These are phyloP conservation scores for Helostoma temminkii DNA, from an alignment of 2,797 vertebrate genomes.

Conservation along the genomic window DNA sequence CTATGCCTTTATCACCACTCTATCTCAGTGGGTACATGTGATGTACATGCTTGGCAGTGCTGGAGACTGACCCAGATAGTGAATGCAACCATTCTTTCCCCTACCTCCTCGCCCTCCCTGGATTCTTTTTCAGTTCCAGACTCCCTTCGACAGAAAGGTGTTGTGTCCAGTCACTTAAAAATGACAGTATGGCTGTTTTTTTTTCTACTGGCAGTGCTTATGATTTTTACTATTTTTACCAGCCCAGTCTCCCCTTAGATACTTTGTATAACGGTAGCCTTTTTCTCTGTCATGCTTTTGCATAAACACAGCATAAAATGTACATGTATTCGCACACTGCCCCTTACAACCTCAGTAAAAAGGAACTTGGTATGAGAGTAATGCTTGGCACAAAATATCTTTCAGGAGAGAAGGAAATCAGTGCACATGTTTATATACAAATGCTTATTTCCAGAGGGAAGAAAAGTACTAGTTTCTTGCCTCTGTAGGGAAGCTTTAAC, in stretches of 20 bases:
- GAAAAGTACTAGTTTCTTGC: conserved; percentile 71
- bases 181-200: conserved; percentile 32
- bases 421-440: conserved; percentile 75
- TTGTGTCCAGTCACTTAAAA: conserved; percentile 46
- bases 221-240: conserved; percentile 19
- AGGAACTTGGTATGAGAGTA: conserved; percentile 63
- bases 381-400: conserved; percentile 69
- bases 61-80: conserved; percentile 74
- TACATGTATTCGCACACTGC: conserved; percentile 9
- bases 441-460: conserved; percentile 73
- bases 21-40: conserved; percentile 67
- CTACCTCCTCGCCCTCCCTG: conserved; percentile 34
- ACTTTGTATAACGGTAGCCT: conserved; percentile 19
- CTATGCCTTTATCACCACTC: conserved; percentile 71
- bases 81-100: conserved; percentile 56
- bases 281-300: conserved; percentile 16
- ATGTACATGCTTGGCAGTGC: conserved; percentile 59
- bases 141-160: conserved; percentile 47
- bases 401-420: conserved; percentile 64
- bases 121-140: conserved; percentile 66
- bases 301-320: conserved; percentile 19
- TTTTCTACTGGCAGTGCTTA: conserved; percentile 24
- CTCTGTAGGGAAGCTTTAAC: conserved; percentile 62
- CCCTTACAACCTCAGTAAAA: conserved; percentile 45
- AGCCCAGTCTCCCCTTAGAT: conserved; percentile 1